Percentiles rank a stretch among this genome's conserved stretches.
Conservation (phyloP, 2,797 vertebrate genomes). For the Triplophysa yarkandensis region DNA sequence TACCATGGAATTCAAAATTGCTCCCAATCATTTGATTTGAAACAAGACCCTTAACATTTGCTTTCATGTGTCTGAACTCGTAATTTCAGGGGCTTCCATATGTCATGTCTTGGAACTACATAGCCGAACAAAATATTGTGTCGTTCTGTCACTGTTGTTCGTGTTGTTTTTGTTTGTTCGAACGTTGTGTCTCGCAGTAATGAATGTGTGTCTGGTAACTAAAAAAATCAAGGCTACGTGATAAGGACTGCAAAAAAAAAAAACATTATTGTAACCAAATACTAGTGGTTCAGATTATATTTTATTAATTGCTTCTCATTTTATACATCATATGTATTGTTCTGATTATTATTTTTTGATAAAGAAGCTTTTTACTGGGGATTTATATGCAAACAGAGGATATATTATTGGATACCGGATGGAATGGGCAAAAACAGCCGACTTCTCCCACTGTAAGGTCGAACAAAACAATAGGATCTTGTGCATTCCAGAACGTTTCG, state of each 20-base stretch:
- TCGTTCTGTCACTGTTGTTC: constrained; percentile 34
- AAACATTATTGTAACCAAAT: constrained; percentile 63
- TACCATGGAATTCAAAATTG: neutral
- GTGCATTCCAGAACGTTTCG: constrained; percentile 54
- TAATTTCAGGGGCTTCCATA: constrained; percentile 17
- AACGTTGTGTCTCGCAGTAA: constrained; percentile 43
- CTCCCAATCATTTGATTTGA: neutral
- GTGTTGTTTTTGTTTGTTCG: constrained; percentile 28
- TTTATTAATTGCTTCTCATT: constrained; percentile 75
- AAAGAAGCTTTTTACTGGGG: constrained; percentile 60
- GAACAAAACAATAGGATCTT: constrained; percentile 54
- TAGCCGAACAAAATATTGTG: constrained; percentile 32
- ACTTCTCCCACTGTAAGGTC: constrained; percentile 32
- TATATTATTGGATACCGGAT: constrained; percentile 50
- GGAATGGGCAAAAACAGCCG: constrained; percentile 16
- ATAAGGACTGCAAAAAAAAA: constrained; percentile 72
- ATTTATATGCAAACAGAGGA: constrained; percentile 59
- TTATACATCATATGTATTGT: constrained; percentile 76
- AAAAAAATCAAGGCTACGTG: constrained; percentile 42
- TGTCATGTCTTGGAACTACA: constrained; percentile 15
- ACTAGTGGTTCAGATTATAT: constrained; percentile 73
- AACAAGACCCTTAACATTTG: constrained; percentile 22
- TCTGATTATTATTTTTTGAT: constrained; percentile 77
- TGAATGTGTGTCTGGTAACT: constrained; percentile 54
- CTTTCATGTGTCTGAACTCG: constrained; percentile 7